Evolutionary conservation across 92 coral and sea anemone species (phyloP).

Genomic region (Heteractis magnifica): DNA sequence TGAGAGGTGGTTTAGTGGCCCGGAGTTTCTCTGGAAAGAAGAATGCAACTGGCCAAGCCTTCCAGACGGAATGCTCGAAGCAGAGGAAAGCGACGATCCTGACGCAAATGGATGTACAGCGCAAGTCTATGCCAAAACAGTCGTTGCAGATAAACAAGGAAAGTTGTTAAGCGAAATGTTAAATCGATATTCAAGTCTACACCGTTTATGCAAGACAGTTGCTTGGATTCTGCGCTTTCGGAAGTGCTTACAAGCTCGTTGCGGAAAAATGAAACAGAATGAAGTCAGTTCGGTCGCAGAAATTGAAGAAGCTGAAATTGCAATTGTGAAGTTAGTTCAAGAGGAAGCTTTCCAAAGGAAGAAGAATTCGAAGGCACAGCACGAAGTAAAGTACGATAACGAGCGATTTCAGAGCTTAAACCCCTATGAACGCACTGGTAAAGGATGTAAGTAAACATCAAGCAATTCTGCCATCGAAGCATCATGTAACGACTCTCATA

Average conservation of each 20-base stretch:
- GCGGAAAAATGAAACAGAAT: neutral
- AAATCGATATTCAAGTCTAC: neutral
- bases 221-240: constrained; percentile 13
- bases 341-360: neutral
- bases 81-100: neutral
- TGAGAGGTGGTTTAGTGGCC: neutral
- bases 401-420: constrained; percentile 1
- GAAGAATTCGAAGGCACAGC: neutral
- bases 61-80: neutral
- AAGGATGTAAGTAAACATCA: no score
- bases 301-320: neutral
- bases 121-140: neutral
- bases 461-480: no score
- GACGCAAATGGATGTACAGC: neutral
- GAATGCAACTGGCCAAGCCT: neutral
- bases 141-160: neutral
- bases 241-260: neutral
- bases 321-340: neutral
- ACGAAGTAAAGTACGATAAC: neutral
- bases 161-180: neutral
- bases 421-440: neutral
- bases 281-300: neutral
- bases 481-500: no score
- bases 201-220: neutral
- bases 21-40: neutral